Conservation (phyloP, 2,888 invertebrate species). For the Ariolimax columbianus region DNA sequence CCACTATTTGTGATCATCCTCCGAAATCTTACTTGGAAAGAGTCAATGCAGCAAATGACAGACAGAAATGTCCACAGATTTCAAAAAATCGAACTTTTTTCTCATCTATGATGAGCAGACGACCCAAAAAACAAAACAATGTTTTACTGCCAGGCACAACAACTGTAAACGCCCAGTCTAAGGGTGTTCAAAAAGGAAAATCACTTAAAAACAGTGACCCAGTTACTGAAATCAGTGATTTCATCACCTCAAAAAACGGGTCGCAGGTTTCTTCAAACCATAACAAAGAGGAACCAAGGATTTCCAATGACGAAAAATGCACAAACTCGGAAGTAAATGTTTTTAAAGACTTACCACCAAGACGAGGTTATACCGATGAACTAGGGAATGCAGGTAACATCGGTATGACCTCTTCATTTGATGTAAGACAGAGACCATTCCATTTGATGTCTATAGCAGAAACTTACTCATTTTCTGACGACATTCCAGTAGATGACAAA, state of each 20-base stretch:
- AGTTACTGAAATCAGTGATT: not conserved
- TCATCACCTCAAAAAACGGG: not conserved
- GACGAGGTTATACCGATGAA: not conserved
- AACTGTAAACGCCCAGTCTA: not conserved
- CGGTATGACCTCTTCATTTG: not conserved
- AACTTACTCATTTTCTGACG: not conserved
- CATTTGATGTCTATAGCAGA: not conserved
- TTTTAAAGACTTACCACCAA: not conserved
- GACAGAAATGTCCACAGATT: not conserved
- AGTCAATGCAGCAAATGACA: not conserved
- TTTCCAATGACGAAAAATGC: not conserved
- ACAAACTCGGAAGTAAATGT: not conserved
- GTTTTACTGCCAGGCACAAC: no score
- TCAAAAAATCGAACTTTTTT: not conserved
- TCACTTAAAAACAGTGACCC: not conserved
- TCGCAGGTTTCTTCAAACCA: not conserved
- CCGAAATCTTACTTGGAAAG: constrained; percentile 10
- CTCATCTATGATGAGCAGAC: not conserved
- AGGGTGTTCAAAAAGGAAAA: not conserved
- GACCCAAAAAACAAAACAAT: not conserved
- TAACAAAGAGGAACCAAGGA: not conserved
- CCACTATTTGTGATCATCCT: not conserved
- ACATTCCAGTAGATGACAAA: not conserved
- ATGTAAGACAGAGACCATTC: not conserved
- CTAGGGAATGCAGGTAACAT: not conserved